Base-by-base conservation (phyloP, 2,888 invertebrate genomes). In the Pammene fasciana region DNA sequence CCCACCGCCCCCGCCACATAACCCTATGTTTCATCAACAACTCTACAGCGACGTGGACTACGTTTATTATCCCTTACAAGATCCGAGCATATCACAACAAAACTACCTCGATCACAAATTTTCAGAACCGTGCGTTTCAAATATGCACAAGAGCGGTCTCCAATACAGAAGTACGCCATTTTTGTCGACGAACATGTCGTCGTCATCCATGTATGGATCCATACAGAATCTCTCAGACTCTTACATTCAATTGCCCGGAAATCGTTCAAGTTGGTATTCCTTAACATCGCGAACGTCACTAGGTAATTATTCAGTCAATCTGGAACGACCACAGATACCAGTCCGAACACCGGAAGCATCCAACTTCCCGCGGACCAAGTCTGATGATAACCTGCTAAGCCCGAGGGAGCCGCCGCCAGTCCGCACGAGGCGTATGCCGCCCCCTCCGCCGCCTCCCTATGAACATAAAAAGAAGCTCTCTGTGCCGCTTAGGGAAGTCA, bases 11-110 rank as follows among this genome's bases (percentile, higher is more conserved):
- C 96, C 97, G 0, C 96, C 96, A 0, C 97, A 97, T 82, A 95
- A 97, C 72, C 97, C 97, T 73, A 96, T 97, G 80, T 98, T 97
- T 79, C 96, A 97, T 78, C 97, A 97, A 80, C 97, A 97, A 82
- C 93, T 98, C 68, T 97, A 97, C 79, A 97, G 97, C 72, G 97
- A 98, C 81, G 97, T 97, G 4, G 97, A 98, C 86, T 98, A 97
- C 81, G 97, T 98, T 8, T 97, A 97, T 84, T 98, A 97, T 81
- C 97, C 97, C 0, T 86, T 97, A 72, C 97, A 97, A 87, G 97
- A 98, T 86, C 97, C 97, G 10, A 95, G 97, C 0, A 94, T 97
- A 56, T 97, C 97, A 74, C 97, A 97, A 82, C 97, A 97, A 85
- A 97, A 98, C 83, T 98, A 98, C 87, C 94, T 97, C 75, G 97